Conservation (phyloP, 2,797 vertebrate genomes). For the Dipus sagitta region DNA sequence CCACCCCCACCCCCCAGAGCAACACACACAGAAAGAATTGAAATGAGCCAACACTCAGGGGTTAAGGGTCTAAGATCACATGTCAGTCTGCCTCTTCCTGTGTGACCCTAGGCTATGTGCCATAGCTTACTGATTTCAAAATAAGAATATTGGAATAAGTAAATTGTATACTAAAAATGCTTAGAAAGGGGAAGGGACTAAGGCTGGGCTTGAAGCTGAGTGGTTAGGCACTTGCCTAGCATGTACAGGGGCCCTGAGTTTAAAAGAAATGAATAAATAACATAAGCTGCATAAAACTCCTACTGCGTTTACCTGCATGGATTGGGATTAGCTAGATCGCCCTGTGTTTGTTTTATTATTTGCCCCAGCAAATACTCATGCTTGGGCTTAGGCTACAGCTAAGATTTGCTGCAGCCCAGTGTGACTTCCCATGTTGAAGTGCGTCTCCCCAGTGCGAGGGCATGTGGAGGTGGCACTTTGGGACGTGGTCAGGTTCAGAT, state of each 20-base stretch:
- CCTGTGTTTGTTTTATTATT: not conserved
- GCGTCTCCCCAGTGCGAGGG: not conserved
- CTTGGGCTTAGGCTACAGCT: not conserved
- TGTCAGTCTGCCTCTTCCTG: not conserved
- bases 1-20: too few species aligned
- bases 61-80: not conserved
- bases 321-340: conserved; percentile 23
- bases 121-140: conserved; percentile 17
- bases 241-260: too few species aligned
- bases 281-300: not conserved
- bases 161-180: not conserved
- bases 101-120: not conserved
- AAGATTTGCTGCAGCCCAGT: not conserved
- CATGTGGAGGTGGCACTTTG: not conserved
- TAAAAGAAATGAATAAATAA: not conserved
- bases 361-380: conserved; percentile 2
- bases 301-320: not conserved
- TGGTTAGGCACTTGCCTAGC: not conserved
- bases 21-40: not conserved
- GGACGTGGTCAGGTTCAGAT: not conserved
- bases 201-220: not conserved
- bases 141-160: not conserved
- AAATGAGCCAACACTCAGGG: not conserved
- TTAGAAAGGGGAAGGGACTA: not conserved
- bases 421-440: not conserved